Conservation (phyloP, 2,113 vertebrate genomes). For the Scophthalmus maximus region DNA sequence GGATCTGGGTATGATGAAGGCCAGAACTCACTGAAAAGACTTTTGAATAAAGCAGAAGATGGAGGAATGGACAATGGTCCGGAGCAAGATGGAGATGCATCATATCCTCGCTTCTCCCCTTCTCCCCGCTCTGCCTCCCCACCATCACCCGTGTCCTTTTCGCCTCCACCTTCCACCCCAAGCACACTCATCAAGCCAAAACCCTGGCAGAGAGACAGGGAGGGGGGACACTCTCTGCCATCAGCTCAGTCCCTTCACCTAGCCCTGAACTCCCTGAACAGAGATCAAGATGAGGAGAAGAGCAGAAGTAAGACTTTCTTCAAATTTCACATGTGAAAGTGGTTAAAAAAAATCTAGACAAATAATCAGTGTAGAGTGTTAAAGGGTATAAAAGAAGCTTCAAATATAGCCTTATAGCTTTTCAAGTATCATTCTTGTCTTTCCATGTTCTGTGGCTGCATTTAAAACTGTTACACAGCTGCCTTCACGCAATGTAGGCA, state of each 20-base stretch:
- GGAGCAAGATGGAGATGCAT: slow-evolving; percentile 65
- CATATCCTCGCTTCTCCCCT: slow-evolving; percentile 73
- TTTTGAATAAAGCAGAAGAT: slow-evolving; percentile 78
- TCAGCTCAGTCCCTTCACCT: slow-evolving; percentile 84
- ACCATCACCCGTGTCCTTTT: slow-evolving; percentile 78
- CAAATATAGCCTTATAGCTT: background rate
- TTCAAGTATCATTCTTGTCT: background rate
- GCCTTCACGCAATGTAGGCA: background rate
- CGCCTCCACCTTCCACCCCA: slow-evolving; percentile 78
- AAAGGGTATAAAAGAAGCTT: background rate
- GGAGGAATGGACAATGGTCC: slow-evolving; percentile 59
- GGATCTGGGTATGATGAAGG: slow-evolving; percentile 68
- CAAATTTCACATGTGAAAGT: background rate
- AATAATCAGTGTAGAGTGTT: background rate
- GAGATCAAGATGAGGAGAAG: slow-evolving; percentile 82
- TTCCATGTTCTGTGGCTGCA: background rate
- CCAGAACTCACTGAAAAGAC: slow-evolving; percentile 80
- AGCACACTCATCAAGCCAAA: slow-evolving; percentile 81
- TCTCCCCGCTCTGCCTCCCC: slow-evolving; percentile 70
- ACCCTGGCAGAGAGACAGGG: slow-evolving; percentile 79
- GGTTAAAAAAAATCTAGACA: background rate
- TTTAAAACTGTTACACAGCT: background rate
- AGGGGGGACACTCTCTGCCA: slow-evolving; percentile 79
- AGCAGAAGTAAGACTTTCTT: slow-evolving; percentile 77
- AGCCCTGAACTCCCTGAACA: slow-evolving; percentile 83